Conservation (phyloP, 2,888 invertebrate species). For the Plutella xylostella region DNA sequence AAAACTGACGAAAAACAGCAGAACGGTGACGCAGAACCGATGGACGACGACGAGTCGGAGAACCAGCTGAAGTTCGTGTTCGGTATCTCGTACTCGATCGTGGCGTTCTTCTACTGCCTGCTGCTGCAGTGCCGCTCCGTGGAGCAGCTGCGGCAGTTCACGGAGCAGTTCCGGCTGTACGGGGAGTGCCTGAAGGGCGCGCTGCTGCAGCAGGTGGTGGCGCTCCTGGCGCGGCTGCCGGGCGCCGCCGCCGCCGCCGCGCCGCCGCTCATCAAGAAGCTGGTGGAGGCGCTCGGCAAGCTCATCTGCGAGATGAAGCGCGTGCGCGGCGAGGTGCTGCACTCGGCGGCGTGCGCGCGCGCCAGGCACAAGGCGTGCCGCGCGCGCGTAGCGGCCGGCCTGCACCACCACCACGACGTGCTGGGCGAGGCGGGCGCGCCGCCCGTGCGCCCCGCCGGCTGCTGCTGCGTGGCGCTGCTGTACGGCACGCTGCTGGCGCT, state of each 20-base stretch:
- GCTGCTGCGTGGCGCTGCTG: conserved; percentile 69
- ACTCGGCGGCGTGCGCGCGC: conserved; percentile 64
- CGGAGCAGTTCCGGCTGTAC: conserved; percentile 70
- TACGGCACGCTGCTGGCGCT: conserved; percentile 64
- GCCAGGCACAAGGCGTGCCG: conserved; percentile 63
- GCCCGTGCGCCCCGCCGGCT: conserved; percentile 43
- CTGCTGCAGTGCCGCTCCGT: conserved; percentile 64
- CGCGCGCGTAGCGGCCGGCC: conserved; percentile 44
- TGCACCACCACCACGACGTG: conserved; percentile 71
- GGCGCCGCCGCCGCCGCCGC: conserved; percentile 34
- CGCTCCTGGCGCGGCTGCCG: conserved; percentile 64
- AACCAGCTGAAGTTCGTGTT: conserved; percentile 71
- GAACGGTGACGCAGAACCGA: conserved; percentile 25
- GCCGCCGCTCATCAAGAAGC: conserved; percentile 54
- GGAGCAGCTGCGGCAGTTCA: conserved; percentile 66
- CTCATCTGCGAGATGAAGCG: conserved; percentile 68
- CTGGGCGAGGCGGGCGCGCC: conserved; percentile 60
- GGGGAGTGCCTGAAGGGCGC: conserved; percentile 70
- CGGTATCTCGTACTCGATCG: conserved; percentile 68
- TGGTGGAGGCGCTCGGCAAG: conserved; percentile 68
- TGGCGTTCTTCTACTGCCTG: conserved; percentile 71
- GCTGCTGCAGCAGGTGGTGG: conserved; percentile 65
- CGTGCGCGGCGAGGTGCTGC: conserved; percentile 67
- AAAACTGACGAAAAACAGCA: conserved; percentile 26
- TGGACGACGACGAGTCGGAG: conserved; percentile 50